Evolutionary conservation across 2,888 invertebrate genomes (phyloP).

Genomic region (Camponotus fellah): DNA sequence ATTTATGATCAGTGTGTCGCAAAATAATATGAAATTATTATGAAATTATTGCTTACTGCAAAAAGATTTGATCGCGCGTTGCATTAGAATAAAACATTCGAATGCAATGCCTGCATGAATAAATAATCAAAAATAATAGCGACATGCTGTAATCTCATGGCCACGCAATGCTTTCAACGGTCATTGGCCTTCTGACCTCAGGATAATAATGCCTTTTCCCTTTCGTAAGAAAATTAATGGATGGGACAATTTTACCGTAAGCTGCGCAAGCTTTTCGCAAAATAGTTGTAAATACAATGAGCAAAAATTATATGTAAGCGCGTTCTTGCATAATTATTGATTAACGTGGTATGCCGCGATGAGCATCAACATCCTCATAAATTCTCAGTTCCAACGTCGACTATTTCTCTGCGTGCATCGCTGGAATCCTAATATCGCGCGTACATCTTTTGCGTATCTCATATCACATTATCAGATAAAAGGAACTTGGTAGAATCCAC

Average conservation of each 20-base stretch:
- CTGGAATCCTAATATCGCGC: constrained; percentile 49
- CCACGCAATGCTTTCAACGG: constrained; percentile 41
- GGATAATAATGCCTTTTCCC: constrained; percentile 27
- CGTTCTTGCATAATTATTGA: constrained; percentile 31
- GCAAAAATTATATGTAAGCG: constrained; percentile 25
- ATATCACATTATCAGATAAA: constrained; percentile 43
- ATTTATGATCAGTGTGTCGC: constrained; percentile 22
- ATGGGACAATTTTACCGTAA: constrained; percentile 33
- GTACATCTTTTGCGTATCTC: constrained; percentile 44
- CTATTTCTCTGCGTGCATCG: constrained; percentile 49
- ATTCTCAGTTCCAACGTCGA: constrained; percentile 31
- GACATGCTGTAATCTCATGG: constrained; percentile 30
- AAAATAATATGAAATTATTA: constrained; percentile 36
- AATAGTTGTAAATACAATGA: constrained; percentile 4
- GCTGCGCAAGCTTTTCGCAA: constrained; percentile 13
- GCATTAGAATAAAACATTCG: constrained; percentile 34
- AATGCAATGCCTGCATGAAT: constrained; percentile 41
- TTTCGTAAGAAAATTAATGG: constrained; percentile 47
- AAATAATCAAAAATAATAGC: constrained; percentile 48
- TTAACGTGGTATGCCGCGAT: constrained; percentile 26
- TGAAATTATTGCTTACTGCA: constrained; percentile 31
- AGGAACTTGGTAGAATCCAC: constrained; percentile 20
- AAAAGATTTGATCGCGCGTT: constrained; percentile 26
- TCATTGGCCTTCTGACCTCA: constrained; percentile 48
- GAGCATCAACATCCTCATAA: constrained; percentile 44